phyloP scores from a whole-genome alignment of 2,113 vertebrate genomes.

The Murina feae region DNA sequence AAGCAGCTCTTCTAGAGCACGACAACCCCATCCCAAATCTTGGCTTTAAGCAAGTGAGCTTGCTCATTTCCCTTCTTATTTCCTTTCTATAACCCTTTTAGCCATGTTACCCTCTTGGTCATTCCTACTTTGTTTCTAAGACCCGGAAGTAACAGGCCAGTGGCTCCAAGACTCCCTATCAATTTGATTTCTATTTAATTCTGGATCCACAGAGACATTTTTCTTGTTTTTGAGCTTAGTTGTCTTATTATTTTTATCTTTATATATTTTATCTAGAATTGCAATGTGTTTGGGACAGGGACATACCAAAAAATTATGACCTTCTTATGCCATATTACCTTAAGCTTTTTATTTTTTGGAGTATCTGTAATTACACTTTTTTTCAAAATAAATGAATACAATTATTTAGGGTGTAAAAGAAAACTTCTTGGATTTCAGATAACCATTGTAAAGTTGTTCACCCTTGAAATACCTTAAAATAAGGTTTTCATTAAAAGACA shows the following conservation, averaged over 20 bases:
- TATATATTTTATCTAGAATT: not conserved
- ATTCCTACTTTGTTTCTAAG: not conserved
- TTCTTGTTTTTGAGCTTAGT: not conserved
- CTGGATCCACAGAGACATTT: not conserved
- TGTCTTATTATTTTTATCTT: not conserved
- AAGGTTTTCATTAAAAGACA: not conserved
- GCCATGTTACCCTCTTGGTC: not conserved
- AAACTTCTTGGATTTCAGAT: not conserved
- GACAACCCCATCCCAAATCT: not conserved
- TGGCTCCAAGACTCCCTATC: not conserved
- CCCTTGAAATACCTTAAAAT: not conserved
- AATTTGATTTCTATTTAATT: constrained; percentile 8
- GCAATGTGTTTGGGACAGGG: not conserved
- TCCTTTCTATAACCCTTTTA: not conserved
- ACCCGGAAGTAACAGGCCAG: not conserved
- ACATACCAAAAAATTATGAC: not conserved
- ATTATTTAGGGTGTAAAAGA: not conserved
- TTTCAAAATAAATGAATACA: not conserved
- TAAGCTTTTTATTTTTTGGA: not conserved
- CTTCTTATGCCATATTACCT: not conserved
- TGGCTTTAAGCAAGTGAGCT: not conserved
- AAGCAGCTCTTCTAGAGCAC: not conserved
- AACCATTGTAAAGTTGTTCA: not conserved
- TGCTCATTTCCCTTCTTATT: not conserved
- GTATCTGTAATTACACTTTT: not conserved